A percentile compares a stretch with the other conserved stretches of the same genome.
Conservation (phyloP, 2,113 vertebrate genomes). For the Podarcis cretensis region DNA sequence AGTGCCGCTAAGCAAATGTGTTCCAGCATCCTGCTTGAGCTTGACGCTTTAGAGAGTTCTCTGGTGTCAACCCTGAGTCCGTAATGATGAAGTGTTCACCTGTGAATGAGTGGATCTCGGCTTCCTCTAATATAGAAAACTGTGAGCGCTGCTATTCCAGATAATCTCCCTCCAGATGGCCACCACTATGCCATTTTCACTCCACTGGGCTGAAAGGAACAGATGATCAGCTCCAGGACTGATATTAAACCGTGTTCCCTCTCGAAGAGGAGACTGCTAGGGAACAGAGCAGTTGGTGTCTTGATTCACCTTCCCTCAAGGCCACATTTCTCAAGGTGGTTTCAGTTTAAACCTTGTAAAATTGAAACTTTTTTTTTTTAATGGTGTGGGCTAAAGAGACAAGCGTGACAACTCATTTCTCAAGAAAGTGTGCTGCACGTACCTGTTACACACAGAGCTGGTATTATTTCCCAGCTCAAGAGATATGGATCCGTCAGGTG, state of each 20-base stretch:
- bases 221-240: constrained; percentile 56
- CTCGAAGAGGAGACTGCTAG: constrained; percentile 38
- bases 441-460: background rate
- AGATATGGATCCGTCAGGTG: constrained; percentile 20
- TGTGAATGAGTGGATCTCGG: constrained; percentile 5
- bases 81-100: background rate
- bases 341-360: background rate
- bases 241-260: constrained; percentile 41
- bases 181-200: constrained; percentile 56
- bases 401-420: background rate
- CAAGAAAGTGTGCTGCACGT: constrained; percentile 1
- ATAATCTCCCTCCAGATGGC: constrained; percentile 61
- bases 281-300: constrained; percentile 27
- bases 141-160: constrained; percentile 22
- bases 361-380: background rate
- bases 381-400: background rate
- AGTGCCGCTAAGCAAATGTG: background rate
- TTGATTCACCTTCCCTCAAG: constrained; percentile 64
- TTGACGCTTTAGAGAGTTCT: constrained; percentile 9
- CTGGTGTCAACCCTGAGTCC: constrained; percentile 28
- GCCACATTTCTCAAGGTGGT: constrained; percentile 35
- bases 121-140: constrained; percentile 30
- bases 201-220: constrained; percentile 53
- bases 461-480: background rate
- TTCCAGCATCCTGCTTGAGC: background rate